A percentile compares a stretch with the other conserved stretches of the same genome.
These are phyloP conservation scores for Anoplophora glabripennis DNA, from an alignment of 1,140 invertebrate genomes.

Conservation along the genomic window DNA sequence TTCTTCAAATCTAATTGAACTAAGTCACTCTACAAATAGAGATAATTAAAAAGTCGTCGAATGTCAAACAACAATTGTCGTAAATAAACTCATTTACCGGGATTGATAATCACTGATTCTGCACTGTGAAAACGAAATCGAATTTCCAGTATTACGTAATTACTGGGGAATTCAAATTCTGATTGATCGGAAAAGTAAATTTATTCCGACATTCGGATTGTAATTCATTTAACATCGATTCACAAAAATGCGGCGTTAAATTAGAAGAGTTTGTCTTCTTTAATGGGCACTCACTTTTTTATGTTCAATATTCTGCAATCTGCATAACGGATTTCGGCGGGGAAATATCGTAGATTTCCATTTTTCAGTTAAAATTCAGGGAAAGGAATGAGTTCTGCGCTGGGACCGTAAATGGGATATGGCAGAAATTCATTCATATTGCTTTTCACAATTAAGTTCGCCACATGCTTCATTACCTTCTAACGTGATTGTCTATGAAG, in stretches of 20 bases:
- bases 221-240: constrained; percentile 31
- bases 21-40: too few relatives aligned
- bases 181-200: constrained; percentile 34
- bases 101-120: not conserved
- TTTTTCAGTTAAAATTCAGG: too few relatives aligned
- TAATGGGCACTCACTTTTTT: not conserved
- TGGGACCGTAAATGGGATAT: too few relatives aligned
- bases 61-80: not conserved
- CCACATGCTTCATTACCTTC: too few relatives aligned
- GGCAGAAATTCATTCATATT: too few relatives aligned
- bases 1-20: too few relatives aligned
- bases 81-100: constrained; percentile 5
- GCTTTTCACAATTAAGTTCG: too few relatives aligned
- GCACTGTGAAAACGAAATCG: constrained; percentile 17
- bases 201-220: constrained; percentile 25
- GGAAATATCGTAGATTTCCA: too few relatives aligned
- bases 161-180: constrained; percentile 26
- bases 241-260: constrained; percentile 8
- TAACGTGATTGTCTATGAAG: too few relatives aligned
- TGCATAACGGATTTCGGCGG: not conserved
- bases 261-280: constrained; percentile 1
- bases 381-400: too few relatives aligned
- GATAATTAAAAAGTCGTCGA: not conserved
- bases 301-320: not conserved
- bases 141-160: constrained; percentile 27